Evolutionary conservation across 2,113 vertebrate genomes (phyloP).

Genomic region (Cinclus mexicanus): DNA sequence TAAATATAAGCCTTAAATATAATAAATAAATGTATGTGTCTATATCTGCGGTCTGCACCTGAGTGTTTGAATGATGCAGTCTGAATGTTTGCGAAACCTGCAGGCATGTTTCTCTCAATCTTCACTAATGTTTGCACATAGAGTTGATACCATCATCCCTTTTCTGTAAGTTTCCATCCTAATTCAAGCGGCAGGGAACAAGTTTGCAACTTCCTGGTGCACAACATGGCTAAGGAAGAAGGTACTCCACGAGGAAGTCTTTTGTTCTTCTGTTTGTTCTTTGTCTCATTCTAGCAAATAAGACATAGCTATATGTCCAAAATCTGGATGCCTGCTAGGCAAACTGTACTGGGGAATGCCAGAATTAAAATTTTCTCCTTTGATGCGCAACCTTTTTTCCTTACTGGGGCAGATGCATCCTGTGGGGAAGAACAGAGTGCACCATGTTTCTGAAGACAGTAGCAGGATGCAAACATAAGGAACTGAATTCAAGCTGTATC

Average conservation of each 20-base stretch:
- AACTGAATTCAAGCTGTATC: not conserved
- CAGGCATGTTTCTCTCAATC: not conserved
- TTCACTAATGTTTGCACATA: not conserved
- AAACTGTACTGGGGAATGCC: not conserved
- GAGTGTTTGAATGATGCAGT: not conserved
- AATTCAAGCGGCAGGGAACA: not conserved
- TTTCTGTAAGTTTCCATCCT: not conserved
- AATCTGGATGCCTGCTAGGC: not conserved
- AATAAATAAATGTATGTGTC: not conserved
- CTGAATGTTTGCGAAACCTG: not conserved
- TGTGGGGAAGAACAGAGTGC: not conserved
- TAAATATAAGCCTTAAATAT: not conserved
- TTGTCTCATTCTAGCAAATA: not conserved
- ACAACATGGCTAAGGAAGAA: not conserved
- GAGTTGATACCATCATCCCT: not conserved
- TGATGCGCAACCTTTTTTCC: not conserved
- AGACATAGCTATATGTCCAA: not conserved
- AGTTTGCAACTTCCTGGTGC: not conserved
- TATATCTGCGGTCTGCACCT: not conserved
- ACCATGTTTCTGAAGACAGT: not conserved
- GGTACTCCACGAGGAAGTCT: not conserved
- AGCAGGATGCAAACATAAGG: not conserved
- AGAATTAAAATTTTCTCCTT: not conserved
- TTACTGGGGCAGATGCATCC: not conserved
- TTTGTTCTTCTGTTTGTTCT: not conserved